Evolutionary conservation across 2,113 vertebrate species (phyloP).

Genomic region (Pitta sordida): DNA sequence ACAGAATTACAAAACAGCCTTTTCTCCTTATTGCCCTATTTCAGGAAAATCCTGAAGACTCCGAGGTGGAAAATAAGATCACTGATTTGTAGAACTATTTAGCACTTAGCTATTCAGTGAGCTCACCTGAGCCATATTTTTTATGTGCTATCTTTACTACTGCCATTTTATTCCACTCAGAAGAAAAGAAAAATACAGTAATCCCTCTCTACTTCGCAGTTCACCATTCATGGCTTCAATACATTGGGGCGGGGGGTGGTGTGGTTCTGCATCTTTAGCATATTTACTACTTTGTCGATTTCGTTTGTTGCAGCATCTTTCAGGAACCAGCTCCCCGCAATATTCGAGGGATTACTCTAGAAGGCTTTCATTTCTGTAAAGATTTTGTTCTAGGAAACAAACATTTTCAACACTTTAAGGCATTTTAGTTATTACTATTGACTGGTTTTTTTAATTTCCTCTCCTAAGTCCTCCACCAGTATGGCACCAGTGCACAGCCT

Average conservation of each 20-base stretch:
- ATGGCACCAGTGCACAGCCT: neutral
- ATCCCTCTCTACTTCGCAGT: too few relatives aligned
- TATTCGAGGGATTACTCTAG: too few relatives aligned
- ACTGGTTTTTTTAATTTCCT: neutral
- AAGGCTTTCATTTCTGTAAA: neutral
- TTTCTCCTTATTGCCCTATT: neutral
- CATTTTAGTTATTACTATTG: neutral
- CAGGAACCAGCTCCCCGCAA: too few relatives aligned
- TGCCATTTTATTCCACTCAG: neutral
- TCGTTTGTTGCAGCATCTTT: too few relatives aligned
- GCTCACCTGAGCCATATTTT: neutral
- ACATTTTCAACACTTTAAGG: neutral
- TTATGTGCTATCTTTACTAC: neutral
- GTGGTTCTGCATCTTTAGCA: too few relatives aligned
- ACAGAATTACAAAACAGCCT: neutral
- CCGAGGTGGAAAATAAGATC: accelerated
- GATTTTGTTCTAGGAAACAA: neutral
- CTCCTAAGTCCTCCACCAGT: neutral
- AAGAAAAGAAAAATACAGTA: neutral
- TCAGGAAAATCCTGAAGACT: neutral
- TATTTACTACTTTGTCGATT: too few relatives aligned
- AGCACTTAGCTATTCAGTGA: neutral
- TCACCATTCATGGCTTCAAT: too few relatives aligned
- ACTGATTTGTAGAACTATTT: neutral
- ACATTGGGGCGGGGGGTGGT: too few relatives aligned